A percentile compares a stretch with the other conserved stretches of the same genome.
Conservation (phyloP, 2,797 vertebrate species). For the Rallus crepitans region DNA sequence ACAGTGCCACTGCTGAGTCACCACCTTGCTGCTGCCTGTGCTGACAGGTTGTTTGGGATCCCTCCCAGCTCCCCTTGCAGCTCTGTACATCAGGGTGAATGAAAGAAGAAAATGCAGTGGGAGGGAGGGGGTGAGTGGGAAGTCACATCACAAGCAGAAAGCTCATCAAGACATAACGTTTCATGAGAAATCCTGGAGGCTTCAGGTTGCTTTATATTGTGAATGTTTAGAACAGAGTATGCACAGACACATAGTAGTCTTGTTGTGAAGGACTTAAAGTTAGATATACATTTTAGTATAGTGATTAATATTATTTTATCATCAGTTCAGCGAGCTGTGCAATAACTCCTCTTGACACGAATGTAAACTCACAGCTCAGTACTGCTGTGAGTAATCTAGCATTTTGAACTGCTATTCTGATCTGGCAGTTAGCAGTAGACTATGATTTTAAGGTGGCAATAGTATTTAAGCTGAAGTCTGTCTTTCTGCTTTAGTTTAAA, state of each 20-base stretch:
- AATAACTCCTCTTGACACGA: background rate
- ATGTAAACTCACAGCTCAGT: background rate
- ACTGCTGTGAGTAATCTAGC: background rate
- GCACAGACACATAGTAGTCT: background rate
- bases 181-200: background rate
- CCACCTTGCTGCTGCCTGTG: constrained; percentile 16
- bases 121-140: accelerated
- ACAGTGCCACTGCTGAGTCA: constrained; percentile 62
- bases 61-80: background rate
- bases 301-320: background rate
- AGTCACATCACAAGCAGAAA: background rate
- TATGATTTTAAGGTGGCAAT: background rate
- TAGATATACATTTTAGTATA: background rate
- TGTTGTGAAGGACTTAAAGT: background rate
- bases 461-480: background rate
- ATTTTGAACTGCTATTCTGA: background rate
- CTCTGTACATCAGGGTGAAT: background rate
- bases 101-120: background rate
- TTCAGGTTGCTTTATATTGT: background rate
- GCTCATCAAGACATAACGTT: background rate
- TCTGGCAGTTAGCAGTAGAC: background rate
- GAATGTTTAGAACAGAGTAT: background rate
- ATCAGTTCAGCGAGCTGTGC: background rate
- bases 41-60: constrained; percentile 22
- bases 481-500: background rate